Evolutionary conservation across 37 sponge, comb jelly and placozoan genomes (phyloP).

Genomic region (Tethya wilhelma): DNA sequence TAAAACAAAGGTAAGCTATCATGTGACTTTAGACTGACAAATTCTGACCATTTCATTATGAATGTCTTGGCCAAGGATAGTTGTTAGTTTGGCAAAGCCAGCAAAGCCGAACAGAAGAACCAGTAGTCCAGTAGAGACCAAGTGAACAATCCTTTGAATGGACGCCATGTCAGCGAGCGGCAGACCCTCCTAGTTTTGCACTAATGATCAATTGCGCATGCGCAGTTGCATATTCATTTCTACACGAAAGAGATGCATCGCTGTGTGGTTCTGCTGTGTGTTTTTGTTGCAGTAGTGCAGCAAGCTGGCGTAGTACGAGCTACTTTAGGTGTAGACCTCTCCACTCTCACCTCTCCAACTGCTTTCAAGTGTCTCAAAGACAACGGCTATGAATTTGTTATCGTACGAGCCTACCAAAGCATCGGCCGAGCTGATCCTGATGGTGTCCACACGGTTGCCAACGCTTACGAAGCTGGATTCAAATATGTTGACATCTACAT

Average conservation of each 20-base stretch:
- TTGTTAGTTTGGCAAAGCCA: slow-evolving; percentile 63
- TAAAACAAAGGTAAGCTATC: background rate
- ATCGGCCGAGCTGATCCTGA: slow-evolving; percentile 48
- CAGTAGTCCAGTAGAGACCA: slow-evolving; percentile 44
- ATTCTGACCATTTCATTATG: slow-evolving; percentile 63
- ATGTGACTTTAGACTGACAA: background rate
- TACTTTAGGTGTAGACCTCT: slow-evolving; percentile 77
- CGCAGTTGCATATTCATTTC: background rate
- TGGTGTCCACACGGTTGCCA: slow-evolving; percentile 63
- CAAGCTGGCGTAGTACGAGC: slow-evolving; percentile 2
- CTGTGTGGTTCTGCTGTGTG: background rate
- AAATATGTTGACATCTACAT: slow-evolving; percentile 80
- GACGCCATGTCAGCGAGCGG: slow-evolving; percentile 39
- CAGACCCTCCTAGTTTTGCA: no score
- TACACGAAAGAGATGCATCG: no score
- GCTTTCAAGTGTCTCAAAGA: slow-evolving; percentile 72
- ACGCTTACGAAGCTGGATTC: slow-evolving; percentile 81
- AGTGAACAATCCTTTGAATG: background rate
- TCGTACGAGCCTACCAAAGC: slow-evolving; percentile 77
- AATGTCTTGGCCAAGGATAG: slow-evolving; percentile 27
- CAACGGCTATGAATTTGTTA: slow-evolving; percentile 65
- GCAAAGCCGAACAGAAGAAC: slow-evolving; percentile 65
- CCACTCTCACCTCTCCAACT: slow-evolving; percentile 5
- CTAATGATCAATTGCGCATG: no score
- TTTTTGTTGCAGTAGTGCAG: background rate